Evolutionary conservation across 2,113 vertebrate genomes (phyloP), one percentile per base, ranked within the genome.

Genomic region (Hippoglossus stenolepis): DNA sequence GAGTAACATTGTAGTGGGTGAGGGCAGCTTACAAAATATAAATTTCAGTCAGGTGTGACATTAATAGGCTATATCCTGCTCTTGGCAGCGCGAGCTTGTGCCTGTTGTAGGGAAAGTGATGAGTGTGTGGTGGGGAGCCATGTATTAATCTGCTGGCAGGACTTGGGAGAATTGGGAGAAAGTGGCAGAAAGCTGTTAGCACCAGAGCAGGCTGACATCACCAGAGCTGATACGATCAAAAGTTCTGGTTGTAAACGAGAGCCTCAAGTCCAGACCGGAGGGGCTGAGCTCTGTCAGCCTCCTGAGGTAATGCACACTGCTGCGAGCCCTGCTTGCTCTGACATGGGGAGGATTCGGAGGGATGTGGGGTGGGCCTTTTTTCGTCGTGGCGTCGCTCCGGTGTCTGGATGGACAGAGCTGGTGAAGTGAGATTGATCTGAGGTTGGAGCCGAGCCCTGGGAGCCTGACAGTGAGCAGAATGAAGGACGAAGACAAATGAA

Each of bases 281-380:
- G 77, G 77, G 85, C 78, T 70, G 85, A 78, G 57, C 81, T 70
- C 65, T 80, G 84, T 83, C 83, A 81, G 80, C 78, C 83, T 90
- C 85, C 90, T 90, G 90, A 92, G 85, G 85, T 90, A 83, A 93
- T 90, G 85, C 85, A 72, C 79, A 75, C 65, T 63, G 78, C 79
- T 81, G 31, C 31, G 31, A 7, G 6, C 31, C 31, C 75, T 88
- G 86, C 85, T 89, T 83, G 85, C 75, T 81, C 77, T 75, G 11
- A 79, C 88, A 88, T 40, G 61, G 47, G 77, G 80, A 90, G 90
- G 85, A 89, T 90, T 89, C 75, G 82, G 57, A 18, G 84, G 89
- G 84, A 85, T 80, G 85, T 85, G 82, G 85, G 85, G 71, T 80
- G 84, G 80, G 80, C 83, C 54, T 62, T 84, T 62, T 84, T 83